Base-by-base conservation (phyloP, 2,113 vertebrate genomes). In the Alexandromys fortis region DNA sequence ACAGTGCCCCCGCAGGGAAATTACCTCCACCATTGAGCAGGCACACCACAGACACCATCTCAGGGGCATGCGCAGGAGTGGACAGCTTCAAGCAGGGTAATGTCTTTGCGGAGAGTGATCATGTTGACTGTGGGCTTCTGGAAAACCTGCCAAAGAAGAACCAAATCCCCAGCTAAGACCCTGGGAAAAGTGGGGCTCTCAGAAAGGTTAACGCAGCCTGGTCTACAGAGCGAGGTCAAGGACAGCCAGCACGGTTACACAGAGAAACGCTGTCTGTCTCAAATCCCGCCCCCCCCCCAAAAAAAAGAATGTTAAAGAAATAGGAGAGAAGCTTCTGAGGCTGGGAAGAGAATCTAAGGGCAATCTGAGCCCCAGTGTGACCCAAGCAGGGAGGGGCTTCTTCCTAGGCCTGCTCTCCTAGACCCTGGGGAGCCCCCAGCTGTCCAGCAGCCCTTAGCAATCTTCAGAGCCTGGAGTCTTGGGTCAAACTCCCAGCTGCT, bases 401-500 rank as follows among this genome's bases (percentile, higher is more conserved):
- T n/a, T n/a, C 85, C 45, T 52, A 33, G 17, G 65, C 45, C 14
- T 22, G 19, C 11, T 35, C 65, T 67, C 61, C 83, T 7, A 5
- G 5, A 30, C 85, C 45, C 9, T 1, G 4, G 38, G 12, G 26
- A 86, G 28, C 45, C 30, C 65, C 14, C 0, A 49, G 42, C 35
- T 0, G 0, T 6, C 30, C 6, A 9, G 28, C 7, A 19, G 30
- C 1, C 47, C 6, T 2, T 67, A 68, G 96, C 95, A 0, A 99
- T 96, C 2, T 1, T n/a, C 96, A 99, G 98, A 83, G 96, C 96
- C 98, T 99, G 99, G 97, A 98, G 2, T 95, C 93, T 86, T 98
- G 99, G 99, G 97, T 99, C 98, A 28, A 99, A 99, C 61, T 99
- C 98, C 99, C 99, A 17, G 99, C 98, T 95, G 99, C 90, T 67